Evolutionary conservation across 1,140 invertebrate genomes (phyloP).

Genomic region (Zeugodacus cucurbitae): DNA sequence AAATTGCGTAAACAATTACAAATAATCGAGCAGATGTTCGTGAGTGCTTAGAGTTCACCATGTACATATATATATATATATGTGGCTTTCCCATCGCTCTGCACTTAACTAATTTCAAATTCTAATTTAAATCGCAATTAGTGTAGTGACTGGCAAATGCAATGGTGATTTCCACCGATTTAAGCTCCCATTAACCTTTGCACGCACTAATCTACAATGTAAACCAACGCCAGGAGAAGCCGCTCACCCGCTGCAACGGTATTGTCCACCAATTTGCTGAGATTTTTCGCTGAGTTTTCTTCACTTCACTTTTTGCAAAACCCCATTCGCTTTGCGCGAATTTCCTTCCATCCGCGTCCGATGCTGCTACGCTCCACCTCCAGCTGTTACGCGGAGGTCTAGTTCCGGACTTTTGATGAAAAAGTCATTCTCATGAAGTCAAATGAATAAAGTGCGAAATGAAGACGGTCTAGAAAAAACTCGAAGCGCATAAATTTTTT

Average conservation of each 20-base stretch:
- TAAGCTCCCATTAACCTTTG: slow-evolving; percentile 5
- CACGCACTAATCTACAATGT: not conserved
- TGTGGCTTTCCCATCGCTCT: not conserved
- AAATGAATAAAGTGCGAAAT: not conserved
- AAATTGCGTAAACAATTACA: not conserved
- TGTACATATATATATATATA: not conserved
- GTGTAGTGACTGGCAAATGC: not conserved
- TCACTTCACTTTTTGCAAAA: too few species aligned
- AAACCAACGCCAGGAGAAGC: not conserved
- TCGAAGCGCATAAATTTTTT: not conserved
- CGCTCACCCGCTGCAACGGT: not conserved
- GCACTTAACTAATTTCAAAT: not conserved
- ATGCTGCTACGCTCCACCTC: not conserved
- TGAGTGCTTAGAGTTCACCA: not conserved
- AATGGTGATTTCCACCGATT: not conserved
- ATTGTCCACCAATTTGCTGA: too few species aligned
- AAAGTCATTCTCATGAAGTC: not conserved
- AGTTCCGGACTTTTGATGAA: not conserved
- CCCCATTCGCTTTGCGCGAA: not conserved
- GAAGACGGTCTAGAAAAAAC: not conserved
- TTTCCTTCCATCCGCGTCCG: not conserved
- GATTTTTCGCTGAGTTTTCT: too few species aligned
- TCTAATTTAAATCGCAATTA: slow-evolving; percentile 15
- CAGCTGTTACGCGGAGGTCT: not conserved
- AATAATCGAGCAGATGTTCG: not conserved